Base-by-base conservation (phyloP, 2,888 invertebrate genomes). In the Ametastegia equiseti region DNA sequence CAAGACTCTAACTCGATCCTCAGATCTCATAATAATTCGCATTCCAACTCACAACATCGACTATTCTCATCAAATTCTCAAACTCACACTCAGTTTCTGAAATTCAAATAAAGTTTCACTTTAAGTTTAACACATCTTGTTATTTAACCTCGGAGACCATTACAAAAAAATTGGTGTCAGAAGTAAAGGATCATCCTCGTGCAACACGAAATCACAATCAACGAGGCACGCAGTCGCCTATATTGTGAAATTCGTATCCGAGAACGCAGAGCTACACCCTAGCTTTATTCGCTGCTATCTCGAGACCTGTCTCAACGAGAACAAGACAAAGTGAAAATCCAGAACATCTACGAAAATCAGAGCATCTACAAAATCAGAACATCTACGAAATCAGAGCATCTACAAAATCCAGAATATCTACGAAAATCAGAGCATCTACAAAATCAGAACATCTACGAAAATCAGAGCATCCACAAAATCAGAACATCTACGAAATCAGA, bases 151-250 rank as follows among this genome's bases (percentile, higher is more conserved):
- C n/a, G n/a, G n/a, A n/a, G n/a, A n/a, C n/a, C n/a, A n/a, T n/a
- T 42, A 42, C 42, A 42, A 19, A n/a, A n/a, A 54, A 54, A 54
- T 54, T 54, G 50, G 50, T 54, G 50, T 54, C 50, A 54, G 50
- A 19, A 19, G 19, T 54, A 54, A 54, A 54, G 19, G 50, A 54
- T 54, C 50, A 19, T 54, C 19, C 19, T 54, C 50, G n/a, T 50
- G 50, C n/a, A 19, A 19, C n/a, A 50, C 50, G 27, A 63, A n/a
- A n/a, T n/a, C 63, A 19, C 65, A 36, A 65, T 65, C 6, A 30
- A 33, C 36, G 36, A 65, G 65, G 65, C 65, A 65, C 65, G n/a
- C 65, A n/a, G 39, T 65, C 36, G 65, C 65, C 65, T n/a, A n/a
- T 27, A 30, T 33, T 27, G 65, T 13, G 5, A 57, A 57, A 15